Percentiles rank a stretch among this genome's conserved stretches.
phyloP scores from a whole-genome alignment of 2,888 invertebrate genomes.

The Mesodorylaimus sp. region DNA sequence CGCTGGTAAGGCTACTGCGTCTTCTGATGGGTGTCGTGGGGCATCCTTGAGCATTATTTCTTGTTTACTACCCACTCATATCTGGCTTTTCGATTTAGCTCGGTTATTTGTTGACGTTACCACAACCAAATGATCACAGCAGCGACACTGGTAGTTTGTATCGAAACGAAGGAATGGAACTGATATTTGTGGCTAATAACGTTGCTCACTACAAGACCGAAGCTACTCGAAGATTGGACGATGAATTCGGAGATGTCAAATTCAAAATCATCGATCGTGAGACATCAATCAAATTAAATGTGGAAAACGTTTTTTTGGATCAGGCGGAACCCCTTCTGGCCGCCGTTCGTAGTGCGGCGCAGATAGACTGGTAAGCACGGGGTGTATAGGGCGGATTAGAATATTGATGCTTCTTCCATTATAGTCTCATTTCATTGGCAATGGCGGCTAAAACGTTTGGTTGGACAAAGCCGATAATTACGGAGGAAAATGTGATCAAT shows the following conservation, averaged over 20 bases:
- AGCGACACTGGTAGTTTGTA: background rate
- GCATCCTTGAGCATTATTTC: too few species aligned
- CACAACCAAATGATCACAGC: background rate
- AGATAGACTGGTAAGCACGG: slow-evolving; percentile 47
- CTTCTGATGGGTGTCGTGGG: background rate
- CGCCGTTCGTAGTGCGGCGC: slow-evolving; percentile 44
- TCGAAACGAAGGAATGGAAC: slow-evolving; percentile 39
- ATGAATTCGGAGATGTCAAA: slow-evolving; percentile 55
- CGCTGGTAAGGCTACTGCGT: slow-evolving; percentile 37
- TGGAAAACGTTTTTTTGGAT: slow-evolving; percentile 46
- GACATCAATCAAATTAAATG: slow-evolving; percentile 51
- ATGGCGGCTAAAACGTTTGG: slow-evolving; percentile 45
- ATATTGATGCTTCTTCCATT: slow-evolving; percentile 13
- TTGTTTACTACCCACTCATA: too few species aligned
- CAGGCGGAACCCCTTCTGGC: slow-evolving; percentile 41
- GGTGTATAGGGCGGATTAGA: background rate
- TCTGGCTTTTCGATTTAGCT: slow-evolving; percentile 44
- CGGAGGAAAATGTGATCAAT: slow-evolving; percentile 33
- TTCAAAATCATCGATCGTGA: slow-evolving; percentile 59
- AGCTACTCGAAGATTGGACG: slow-evolving; percentile 48
- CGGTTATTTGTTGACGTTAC: slow-evolving; percentile 34
- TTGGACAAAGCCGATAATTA: slow-evolving; percentile 47
- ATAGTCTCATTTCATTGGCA: slow-evolving; percentile 48
- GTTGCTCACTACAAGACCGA: slow-evolving; percentile 52
- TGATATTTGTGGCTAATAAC: slow-evolving; percentile 48